phyloP scores from a whole-genome alignment of 2,113 vertebrate species.

The Brachypodius melanocephalos region DNA sequence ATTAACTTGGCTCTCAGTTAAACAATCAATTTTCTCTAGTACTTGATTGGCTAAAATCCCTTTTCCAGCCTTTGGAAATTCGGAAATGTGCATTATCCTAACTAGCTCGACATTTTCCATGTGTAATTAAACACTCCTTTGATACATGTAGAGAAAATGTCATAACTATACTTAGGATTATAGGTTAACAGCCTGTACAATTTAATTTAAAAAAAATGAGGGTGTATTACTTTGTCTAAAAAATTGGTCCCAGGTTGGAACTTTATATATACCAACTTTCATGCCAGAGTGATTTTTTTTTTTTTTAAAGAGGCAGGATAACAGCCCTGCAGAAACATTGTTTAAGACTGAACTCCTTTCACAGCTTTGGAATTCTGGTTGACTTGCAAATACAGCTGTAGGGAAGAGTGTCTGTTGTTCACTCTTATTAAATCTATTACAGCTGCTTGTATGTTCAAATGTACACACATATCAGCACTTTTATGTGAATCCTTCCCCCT shows the following conservation, averaged over 20 bases:
- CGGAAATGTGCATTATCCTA: slow-evolving; percentile 4
- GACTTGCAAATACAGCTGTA: not conserved
- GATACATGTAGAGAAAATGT: slow-evolving; percentile 41
- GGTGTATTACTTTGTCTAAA: slow-evolving; percentile 22
- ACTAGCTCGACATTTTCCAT: slow-evolving; percentile 34
- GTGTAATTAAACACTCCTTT: slow-evolving; percentile 54
- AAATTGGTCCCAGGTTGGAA: slow-evolving; percentile 11
- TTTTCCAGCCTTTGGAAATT: not conserved
- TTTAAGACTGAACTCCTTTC: not conserved
- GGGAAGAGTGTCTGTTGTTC: not conserved
- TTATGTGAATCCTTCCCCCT: not conserved
- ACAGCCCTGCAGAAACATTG: not conserved
- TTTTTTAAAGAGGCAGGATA: not conserved
- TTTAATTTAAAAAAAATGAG: slow-evolving; percentile 14
- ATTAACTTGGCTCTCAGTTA: not conserved
- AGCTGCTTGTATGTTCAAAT: not conserved
- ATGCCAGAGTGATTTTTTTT: not conserved
- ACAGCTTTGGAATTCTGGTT: not conserved
- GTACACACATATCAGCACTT: not conserved
- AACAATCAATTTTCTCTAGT: not conserved
- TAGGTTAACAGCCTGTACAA: slow-evolving; percentile 48
- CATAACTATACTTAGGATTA: slow-evolving; percentile 38
- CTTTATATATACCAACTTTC: slow-evolving; percentile 22
- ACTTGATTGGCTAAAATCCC: not conserved
- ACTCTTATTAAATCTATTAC: not conserved